Evolutionary conservation across 2,888 invertebrate genomes (phyloP).

Genomic region (Choreutis nemorana): DNA sequence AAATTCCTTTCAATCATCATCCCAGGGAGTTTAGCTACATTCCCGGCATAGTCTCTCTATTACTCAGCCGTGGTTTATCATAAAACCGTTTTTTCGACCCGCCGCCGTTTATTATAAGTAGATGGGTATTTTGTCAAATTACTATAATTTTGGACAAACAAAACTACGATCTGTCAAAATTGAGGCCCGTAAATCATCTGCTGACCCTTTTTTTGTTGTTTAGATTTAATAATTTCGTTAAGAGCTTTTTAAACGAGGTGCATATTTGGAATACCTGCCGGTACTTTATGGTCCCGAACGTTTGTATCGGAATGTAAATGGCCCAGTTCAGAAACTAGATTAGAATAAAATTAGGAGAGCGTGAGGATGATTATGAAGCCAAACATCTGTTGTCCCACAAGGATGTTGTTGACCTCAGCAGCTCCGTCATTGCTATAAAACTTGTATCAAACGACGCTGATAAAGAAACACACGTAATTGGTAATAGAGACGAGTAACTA

Average conservation of each 20-base stretch:
- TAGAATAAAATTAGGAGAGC: conserved; percentile 18
- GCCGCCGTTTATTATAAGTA: conserved; percentile 54
- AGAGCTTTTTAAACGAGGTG: conserved; percentile 56
- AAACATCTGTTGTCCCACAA: conserved; percentile 1
- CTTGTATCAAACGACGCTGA: not conserved
- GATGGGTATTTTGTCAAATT: conserved; percentile 60
- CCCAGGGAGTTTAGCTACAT: conserved; percentile 20
- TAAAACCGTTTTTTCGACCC: conserved; percentile 27
- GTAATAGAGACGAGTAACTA: no score
- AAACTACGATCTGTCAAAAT: conserved; percentile 61
- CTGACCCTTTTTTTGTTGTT: conserved; percentile 50
- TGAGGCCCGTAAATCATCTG: conserved; percentile 61
- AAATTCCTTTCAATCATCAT: conserved; percentile 16
- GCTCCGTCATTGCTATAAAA: not conserved
- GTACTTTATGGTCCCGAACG: conserved; percentile 50
- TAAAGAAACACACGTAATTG: not conserved
- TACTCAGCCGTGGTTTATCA: conserved; percentile 32
- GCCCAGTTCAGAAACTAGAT: conserved; percentile 36
- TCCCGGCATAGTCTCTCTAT: conserved; percentile 39
- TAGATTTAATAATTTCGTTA: conserved; percentile 58
- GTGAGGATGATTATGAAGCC: conserved; percentile 4
- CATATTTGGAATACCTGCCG: conserved; percentile 53
- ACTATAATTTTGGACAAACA: conserved; percentile 61
- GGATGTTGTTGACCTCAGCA: no score
- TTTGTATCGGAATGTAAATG: conserved; percentile 54